These are phyloP conservation scores for Caranx melampygus DNA, from an alignment of 2,113 vertebrate genomes.

Conservation along the genomic window DNA sequence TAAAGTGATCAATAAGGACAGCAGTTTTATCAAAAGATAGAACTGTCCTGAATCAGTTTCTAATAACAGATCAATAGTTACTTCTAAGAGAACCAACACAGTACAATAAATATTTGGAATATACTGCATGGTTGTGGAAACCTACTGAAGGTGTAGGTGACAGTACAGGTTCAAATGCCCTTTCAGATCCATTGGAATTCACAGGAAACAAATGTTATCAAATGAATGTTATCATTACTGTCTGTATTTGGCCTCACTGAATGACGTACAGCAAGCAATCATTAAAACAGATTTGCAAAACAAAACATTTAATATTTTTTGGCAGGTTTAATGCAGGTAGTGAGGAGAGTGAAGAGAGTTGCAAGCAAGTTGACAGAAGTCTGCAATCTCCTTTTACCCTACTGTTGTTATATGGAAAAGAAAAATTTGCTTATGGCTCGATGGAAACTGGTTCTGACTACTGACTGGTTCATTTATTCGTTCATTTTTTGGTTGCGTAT, in stretches of 20 bases:
- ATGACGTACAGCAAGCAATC: background rate
- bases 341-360: too few species aligned
- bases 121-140: too few species aligned
- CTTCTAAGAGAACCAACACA: background rate
- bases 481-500: background rate
- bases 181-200: background rate
- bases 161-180: background rate
- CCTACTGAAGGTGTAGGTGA: too few species aligned
- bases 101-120: too few species aligned
- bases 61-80: background rate
- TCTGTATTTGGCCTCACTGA: background rate
- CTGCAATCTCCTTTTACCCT: too few species aligned
- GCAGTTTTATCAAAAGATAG: background rate
- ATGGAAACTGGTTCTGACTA: background rate
- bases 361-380: too few species aligned
- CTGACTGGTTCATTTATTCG: background rate
- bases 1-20: background rate
- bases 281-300: too few species aligned
- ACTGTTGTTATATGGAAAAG: background rate
- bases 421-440: background rate
- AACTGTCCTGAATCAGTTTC: background rate
- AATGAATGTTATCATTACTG: background rate
- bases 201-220: background rate
- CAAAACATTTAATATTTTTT: too few species aligned
- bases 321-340: too few species aligned